A percentile compares a stretch with the other conserved stretches of the same genome.
These are phyloP conservation scores for Miltochrista miniata DNA, from an alignment of 2,888 invertebrate genomes.

Conservation along the genomic window DNA sequence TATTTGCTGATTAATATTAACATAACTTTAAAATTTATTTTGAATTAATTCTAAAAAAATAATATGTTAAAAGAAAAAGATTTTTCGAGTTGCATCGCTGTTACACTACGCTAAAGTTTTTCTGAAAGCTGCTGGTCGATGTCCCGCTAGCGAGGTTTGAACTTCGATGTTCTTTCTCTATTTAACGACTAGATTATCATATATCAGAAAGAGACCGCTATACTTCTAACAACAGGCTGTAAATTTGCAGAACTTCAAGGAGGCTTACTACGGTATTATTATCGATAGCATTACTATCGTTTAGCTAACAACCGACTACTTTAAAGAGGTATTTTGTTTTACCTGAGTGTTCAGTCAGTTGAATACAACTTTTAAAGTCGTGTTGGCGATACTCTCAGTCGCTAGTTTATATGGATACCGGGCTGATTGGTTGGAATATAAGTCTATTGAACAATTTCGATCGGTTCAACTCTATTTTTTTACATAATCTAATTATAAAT, in stretches of 20 bases:
- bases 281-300: slow-evolving; percentile 68
- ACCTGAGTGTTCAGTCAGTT: slow-evolving; percentile 26
- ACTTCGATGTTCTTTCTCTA: slow-evolving; percentile 57
- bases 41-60: no score
- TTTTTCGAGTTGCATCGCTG: slow-evolving; percentile 62
- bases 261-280: slow-evolving; percentile 69
- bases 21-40: no score
- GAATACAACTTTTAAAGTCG: slow-evolving; percentile 41
- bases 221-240: slow-evolving; percentile 42
- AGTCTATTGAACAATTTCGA: slow-evolving; percentile 53
- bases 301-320: slow-evolving; percentile 56
- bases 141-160: slow-evolving; percentile 79
- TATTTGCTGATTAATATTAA: no score
- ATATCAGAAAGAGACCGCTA: slow-evolving; percentile 57
- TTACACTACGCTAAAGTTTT: slow-evolving; percentile 60
- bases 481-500: slow-evolving; percentile 40
- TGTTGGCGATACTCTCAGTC: slow-evolving; percentile 52
- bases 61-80: not conserved
- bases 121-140: slow-evolving; percentile 83
- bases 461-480: slow-evolving; percentile 38
- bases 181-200: slow-evolving; percentile 43
- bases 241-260: slow-evolving; percentile 77
- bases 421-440: slow-evolving; percentile 58
- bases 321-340: slow-evolving; percentile 45
- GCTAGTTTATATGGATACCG: slow-evolving; percentile 56